phyloP scores from a whole-genome alignment of 2,888 invertebrate species.

The Pollenia labialis region DNA sequence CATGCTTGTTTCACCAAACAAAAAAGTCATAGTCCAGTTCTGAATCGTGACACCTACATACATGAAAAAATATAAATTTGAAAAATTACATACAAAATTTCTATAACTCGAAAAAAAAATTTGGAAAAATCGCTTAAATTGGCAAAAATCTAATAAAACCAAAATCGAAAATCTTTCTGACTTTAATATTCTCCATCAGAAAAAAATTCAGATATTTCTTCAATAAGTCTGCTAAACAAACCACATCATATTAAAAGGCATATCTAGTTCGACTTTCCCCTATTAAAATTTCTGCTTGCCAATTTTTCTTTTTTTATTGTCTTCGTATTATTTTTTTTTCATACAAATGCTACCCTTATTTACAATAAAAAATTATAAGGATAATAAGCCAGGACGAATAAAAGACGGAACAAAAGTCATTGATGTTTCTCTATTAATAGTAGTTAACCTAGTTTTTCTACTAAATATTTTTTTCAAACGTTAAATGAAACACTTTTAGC shows the following conservation, averaged over 20 bases:
- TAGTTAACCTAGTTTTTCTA: conserved; percentile 55
- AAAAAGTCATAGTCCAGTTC: too few species aligned
- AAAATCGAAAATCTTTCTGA: too few species aligned
- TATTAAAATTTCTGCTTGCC: not conserved
- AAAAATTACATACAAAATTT: too few species aligned
- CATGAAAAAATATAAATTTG: too few species aligned
- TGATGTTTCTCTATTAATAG: conserved; percentile 52
- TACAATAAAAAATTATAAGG: conserved; percentile 9
- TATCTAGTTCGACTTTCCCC: not conserved
- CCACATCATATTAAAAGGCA: not conserved
- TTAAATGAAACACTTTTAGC: conserved; percentile 19
- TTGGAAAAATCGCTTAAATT: too few species aligned
- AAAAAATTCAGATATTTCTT: too few species aligned
- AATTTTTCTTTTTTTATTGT: not conserved
- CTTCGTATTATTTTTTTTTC: not conserved
- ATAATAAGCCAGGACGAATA: conserved; percentile 17
- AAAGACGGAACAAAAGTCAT: conserved; percentile 33
- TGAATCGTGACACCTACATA: too few species aligned
- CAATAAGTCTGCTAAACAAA: not conserved
- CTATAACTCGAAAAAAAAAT: too few species aligned
- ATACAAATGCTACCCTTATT: conserved; percentile 3
- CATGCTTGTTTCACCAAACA: too few species aligned
- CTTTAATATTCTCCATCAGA: too few species aligned
- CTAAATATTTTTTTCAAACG: not conserved
- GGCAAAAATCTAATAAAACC: too few species aligned